Evolutionary conservation across 2,888 invertebrate genomes (phyloP).

Genomic region (Eulithis testata): DNA sequence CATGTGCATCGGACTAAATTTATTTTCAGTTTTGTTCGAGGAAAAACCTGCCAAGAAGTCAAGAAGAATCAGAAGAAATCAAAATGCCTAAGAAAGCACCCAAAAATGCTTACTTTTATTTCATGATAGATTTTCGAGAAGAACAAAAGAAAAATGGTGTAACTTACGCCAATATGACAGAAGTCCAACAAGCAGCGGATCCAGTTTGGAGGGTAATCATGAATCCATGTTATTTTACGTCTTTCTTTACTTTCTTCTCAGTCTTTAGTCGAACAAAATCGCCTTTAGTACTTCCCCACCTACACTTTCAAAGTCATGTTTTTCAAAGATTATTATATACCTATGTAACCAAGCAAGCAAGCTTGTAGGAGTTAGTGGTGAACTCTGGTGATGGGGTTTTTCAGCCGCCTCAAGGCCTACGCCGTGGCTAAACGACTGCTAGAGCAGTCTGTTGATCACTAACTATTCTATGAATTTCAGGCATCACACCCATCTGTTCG

Average conservation of each 20-base stretch:
- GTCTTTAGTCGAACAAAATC: too few species aligned
- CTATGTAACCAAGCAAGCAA: too few species aligned
- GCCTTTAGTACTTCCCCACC: too few species aligned
- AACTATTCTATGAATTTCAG: constrained; percentile 10
- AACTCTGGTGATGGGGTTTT: too few species aligned
- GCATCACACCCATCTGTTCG: constrained; percentile 45
- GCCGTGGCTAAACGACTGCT: too few species aligned
- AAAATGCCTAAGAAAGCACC: constrained; percentile 72
- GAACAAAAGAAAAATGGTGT: constrained; percentile 65
- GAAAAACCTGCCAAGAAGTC: not conserved
- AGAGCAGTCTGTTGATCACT: not conserved
- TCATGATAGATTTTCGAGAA: constrained; percentile 67
- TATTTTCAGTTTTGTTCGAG: not conserved
- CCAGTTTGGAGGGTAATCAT: constrained; percentile 67
- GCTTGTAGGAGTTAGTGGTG: too few species aligned
- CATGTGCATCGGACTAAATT: too few species aligned
- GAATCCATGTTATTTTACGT: too few species aligned
- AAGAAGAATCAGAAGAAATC: not conserved
- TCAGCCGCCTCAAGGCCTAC: too few species aligned
- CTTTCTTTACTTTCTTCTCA: not conserved
- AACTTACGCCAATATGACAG: constrained; percentile 57
- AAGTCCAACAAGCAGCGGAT: constrained; percentile 67
- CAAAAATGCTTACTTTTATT: constrained; percentile 69
- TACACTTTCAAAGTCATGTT: too few species aligned
- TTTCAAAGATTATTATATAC: too few species aligned